Base-by-base conservation (phyloP, 2,113 vertebrate species). In the Prinia subflava region DNA sequence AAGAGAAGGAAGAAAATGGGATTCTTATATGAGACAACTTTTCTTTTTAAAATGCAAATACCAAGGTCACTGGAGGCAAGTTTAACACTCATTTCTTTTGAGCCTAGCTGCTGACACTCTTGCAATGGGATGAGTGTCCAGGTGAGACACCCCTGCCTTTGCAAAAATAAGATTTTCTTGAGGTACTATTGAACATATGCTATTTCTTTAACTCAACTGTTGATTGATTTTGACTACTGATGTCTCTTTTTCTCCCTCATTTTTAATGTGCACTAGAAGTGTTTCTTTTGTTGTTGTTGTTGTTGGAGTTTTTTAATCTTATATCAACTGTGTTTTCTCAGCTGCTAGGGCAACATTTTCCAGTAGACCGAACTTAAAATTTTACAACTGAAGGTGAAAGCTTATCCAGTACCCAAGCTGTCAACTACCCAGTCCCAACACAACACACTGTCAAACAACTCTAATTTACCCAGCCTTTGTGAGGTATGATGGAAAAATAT, bases 1-100 rank as follows among this genome's bases (percentile, higher is more conserved):
- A 21, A 31, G 37, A 62, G 68, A 46, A 44, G 4, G 11, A 84
- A 68, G 6, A 55, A 75, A 92, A 47, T 0, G 0, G 0, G 0
- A 56, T 59, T 87, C 7, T 79, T 49, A 44, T 24, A 28, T 41
- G 31, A 27, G 25, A 56, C 13, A 85, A 44, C 2, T 39, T 85
- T 79, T 76, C 23, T n/a, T 71, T 56, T 65, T 42, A 50, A 88
- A 83, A 83, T 70, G 37, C 3, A 91, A 83, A 56, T 57, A 41
- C 4, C 28, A 35, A 65, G 23, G 28, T 79, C 41, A 71, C 11
- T 41, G 46, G 14, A 67, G 25, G 20, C n/a, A 37, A 94, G 5
- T 81, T 90, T 80, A 77, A 33, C 57, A 46, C 63, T 74, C 74
- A 53, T 22, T 79, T 92, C 68, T 88, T 90, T 59, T 69, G 4